Evolutionary conservation across 1,140 invertebrate genomes (phyloP).

Genomic region (Pararge aegeria): DNA sequence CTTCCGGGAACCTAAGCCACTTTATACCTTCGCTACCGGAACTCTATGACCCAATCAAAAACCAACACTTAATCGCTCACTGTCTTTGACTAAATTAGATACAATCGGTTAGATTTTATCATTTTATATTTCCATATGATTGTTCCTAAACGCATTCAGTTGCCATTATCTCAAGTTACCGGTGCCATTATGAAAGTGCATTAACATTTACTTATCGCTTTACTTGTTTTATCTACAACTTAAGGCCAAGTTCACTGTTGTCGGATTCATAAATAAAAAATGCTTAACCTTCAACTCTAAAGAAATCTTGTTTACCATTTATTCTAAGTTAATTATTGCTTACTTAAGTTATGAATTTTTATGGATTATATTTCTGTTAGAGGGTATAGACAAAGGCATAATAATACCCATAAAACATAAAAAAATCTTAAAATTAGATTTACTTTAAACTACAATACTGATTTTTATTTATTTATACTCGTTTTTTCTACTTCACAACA

Average conservation of each 20-base stretch:
- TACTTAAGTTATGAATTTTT: no score
- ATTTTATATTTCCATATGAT: neutral
- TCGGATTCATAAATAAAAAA: neutral
- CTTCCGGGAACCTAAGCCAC: no score
- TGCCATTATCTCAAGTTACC: conserved; percentile 1
- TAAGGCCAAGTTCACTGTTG: conserved; percentile 8
- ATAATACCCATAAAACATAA: no score
- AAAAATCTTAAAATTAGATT: no score
- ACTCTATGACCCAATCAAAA: neutral
- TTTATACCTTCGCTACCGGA: no score
- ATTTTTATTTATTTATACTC: no score
- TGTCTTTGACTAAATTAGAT: neutral
- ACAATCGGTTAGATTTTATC: neutral
- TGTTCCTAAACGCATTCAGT: neutral
- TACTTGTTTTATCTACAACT: conserved; percentile 12
- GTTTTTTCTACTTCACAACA: no score
- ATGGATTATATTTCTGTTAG: no score
- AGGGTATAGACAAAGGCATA: no score
- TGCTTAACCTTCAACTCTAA: neutral
- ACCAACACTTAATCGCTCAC: neutral
- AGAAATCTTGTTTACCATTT: neutral
- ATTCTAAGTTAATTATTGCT: no score
- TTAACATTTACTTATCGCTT: conserved; percentile 11
- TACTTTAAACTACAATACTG: no score
- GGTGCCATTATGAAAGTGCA: conserved; percentile 14